These are phyloP conservation scores for Ectobius pallidus DNA, from an alignment of 2,888 invertebrate species.

Conservation along the genomic window DNA sequence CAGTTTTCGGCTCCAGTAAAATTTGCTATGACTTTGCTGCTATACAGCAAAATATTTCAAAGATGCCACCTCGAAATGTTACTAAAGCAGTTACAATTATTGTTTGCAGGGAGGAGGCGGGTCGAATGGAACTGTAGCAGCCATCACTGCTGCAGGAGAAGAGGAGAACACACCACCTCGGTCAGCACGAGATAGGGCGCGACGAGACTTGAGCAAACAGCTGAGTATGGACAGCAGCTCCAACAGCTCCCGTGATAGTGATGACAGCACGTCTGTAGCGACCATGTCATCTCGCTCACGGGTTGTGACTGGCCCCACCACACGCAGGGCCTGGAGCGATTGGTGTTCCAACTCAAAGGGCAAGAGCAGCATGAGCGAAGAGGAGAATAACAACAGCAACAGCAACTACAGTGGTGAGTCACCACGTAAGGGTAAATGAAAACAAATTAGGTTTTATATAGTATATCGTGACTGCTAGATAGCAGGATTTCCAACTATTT, in stretches of 20 bases:
- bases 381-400: slow-evolving; percentile 58
- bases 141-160: slow-evolving; percentile 19
- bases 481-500: neutral
- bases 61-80: no score
- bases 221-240: slow-evolving; percentile 57
- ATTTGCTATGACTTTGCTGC: no score
- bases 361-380: slow-evolving; percentile 67
- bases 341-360: slow-evolving; percentile 64
- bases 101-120: no score
- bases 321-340: slow-evolving; percentile 77
- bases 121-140: neutral
- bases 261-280: slow-evolving; percentile 45
- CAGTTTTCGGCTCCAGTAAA: no score
- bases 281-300: slow-evolving; percentile 51
- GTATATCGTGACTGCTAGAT: neutral
- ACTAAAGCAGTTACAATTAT: no score
- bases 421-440: neutral
- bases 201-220: slow-evolving; percentile 60
- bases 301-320: slow-evolving; percentile 68
- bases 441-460: neutral
- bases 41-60: no score
- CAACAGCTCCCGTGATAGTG: slow-evolving; percentile 52
- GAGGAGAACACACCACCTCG: slow-evolving; percentile 45
- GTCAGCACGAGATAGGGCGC: slow-evolving; percentile 56
- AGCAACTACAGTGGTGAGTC: neutral